These are phyloP conservation scores for Dromococcyx pavoninus DNA, from an alignment of 2,797 vertebrate species.

Conservation along the genomic window DNA sequence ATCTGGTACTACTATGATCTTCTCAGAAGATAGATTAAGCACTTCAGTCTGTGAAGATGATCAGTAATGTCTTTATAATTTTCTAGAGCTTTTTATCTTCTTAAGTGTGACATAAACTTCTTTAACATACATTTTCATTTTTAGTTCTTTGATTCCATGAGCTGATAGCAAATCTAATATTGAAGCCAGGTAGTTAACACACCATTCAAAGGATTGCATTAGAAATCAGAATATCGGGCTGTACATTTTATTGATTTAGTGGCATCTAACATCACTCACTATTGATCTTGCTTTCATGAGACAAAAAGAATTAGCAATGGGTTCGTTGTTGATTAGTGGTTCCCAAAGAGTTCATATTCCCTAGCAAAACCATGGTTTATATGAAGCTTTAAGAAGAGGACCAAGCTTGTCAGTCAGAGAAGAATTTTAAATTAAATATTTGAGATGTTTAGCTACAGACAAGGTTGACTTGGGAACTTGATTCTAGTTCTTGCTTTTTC, in stretches of 20 bases:
- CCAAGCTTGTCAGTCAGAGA: background rate
- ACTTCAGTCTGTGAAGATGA: background rate
- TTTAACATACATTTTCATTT: background rate
- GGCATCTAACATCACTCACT: background rate
- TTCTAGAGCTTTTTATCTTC: background rate
- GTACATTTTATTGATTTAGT: background rate
- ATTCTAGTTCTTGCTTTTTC: background rate
- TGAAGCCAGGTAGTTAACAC: background rate
- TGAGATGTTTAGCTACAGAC: background rate
- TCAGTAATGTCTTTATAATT: conserved; percentile 12
- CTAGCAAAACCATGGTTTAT: background rate
- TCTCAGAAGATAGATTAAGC: conserved; percentile 21
- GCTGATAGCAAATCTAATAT: background rate
- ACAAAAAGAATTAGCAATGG: background rate
- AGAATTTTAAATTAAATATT: background rate
- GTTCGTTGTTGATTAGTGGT: background rate
- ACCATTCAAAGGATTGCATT: background rate
- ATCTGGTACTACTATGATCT: background rate
- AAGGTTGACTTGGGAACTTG: background rate
- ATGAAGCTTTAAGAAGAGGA: background rate
- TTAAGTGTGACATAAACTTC: background rate
- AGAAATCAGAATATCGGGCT: background rate
- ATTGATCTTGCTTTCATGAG: conserved; percentile 22
- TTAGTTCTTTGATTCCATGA: background rate
- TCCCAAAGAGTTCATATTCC: background rate